Evolutionary conservation across 2,888 invertebrate species (phyloP).

Genomic region (Campoplex nolae): DNA sequence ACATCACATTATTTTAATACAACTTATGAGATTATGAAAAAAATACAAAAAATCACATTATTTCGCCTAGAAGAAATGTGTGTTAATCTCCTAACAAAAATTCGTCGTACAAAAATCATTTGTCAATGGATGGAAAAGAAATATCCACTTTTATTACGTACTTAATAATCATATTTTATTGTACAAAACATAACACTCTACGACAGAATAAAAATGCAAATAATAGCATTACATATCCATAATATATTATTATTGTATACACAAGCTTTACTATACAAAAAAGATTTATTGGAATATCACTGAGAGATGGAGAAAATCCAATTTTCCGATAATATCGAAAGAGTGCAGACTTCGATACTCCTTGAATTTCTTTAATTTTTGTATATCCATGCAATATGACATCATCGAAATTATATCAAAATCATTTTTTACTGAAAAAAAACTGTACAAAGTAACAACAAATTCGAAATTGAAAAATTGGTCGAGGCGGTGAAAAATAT

Average conservation of each 20-base stretch:
- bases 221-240: constrained; percentile 68
- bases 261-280: constrained; percentile 75
- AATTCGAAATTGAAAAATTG: neutral
- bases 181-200: constrained; percentile 70
- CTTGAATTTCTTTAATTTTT: neutral
- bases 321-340: constrained; percentile 1
- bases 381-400: neutral
- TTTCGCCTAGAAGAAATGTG: too few relatives aligned
- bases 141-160: constrained; percentile 9
- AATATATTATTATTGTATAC: constrained; percentile 60
- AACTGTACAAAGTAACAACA: neutral
- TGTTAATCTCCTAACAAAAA: too few relatives aligned
- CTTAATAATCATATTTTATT: constrained; percentile 68
- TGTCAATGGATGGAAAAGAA: neutral
- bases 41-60: too few relatives aligned
- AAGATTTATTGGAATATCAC: constrained; percentile 56
- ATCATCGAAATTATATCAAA: neutral
- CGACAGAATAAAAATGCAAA: constrained; percentile 46
- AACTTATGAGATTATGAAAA: too few relatives aligned
- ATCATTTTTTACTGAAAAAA: neutral
- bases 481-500: neutral
- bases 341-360: neutral
- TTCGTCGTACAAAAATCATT: neutral
- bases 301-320: constrained; percentile 32
- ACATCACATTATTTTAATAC: too few relatives aligned